Percentiles rank a stretch among this genome's conserved stretches.
Conservation (phyloP, 1,140 invertebrate genomes). For the Maniola jurtina region DNA sequence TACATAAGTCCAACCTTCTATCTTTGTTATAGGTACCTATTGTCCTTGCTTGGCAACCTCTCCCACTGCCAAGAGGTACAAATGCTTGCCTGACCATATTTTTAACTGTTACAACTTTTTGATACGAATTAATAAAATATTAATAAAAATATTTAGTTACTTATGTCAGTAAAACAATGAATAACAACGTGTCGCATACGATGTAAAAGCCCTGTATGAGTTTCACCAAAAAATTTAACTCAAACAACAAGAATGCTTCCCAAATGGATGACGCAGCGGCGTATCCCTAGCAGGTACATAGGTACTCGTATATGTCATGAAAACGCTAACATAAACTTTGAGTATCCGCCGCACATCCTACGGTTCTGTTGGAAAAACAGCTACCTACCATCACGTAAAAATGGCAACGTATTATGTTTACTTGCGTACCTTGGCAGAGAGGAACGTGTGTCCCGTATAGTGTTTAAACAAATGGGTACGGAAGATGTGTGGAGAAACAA, state of each 20-base stretch:
- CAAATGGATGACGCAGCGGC: conserved; percentile 6
- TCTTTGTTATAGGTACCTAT: too few species aligned
- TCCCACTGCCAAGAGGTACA: too few species aligned
- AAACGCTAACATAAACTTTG: conserved; percentile 1
- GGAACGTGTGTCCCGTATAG: background rate
- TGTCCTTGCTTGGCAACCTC: too few species aligned
- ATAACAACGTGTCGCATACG: background rate
- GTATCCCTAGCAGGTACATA: background rate
- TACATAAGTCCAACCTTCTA: too few species aligned
- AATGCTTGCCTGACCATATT: too few species aligned
- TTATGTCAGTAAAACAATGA: conserved; percentile 1
- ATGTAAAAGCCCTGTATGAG: background rate
- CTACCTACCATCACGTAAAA: background rate
- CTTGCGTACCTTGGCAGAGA: background rate
- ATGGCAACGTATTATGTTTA: background rate
- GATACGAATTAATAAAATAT: too few species aligned
- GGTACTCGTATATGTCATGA: background rate
- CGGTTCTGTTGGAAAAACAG: background rate
- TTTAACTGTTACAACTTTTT: too few species aligned
- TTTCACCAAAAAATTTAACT: conserved; percentile 12
- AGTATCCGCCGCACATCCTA: background rate
- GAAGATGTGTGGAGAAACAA: conserved; percentile 22
- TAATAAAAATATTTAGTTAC: background rate
- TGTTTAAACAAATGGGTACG: conserved; percentile 16
- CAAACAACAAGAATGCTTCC: conserved; percentile 10